Evolutionary conservation across 2,888 invertebrate species (phyloP), one percentile per base, ranked within the genome.

Genomic region (Bombylius major): DNA sequence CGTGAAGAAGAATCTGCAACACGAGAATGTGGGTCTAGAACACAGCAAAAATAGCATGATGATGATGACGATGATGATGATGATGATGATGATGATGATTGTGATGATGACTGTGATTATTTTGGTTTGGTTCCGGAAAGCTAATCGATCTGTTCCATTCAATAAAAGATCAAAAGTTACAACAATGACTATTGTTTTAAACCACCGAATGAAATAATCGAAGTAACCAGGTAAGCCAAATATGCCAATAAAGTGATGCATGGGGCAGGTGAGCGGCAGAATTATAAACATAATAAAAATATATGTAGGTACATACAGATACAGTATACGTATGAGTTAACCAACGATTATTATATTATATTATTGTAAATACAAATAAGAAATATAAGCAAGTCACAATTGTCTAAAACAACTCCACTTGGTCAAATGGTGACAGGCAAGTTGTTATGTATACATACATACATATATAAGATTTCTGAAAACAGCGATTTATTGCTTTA

Each of bases 401-500:
- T 23, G 23, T 23, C 34, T 36, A 47, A 31, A 55, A 55, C 55
- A 55, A 55, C 55, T 55, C 48, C 47, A 51, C 51, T 55, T 55
- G 51, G 51, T 47, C 45, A 47, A 42, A 47, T 55, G 55, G 47
- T 55, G 56, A 56, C 52, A 56, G 45, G 49, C 52, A 56, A 56
- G 49, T 56, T 33, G 56, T 51, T 42, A 11, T 42, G 12, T 4
- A 42, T 42, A 36, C 34, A 36, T 36, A 7, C 34, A 34, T 34
- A 34, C 34, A 34, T 34, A 34, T 34, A 6, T 6, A 5, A 36
- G 5, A 36, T 36, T 36, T 36, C 5, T 36, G 8, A 36, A 45
- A 45, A 47, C 47, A 31, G 5, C 50, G 56, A 56, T 53, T 56
- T 56, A 56, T 56, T 56, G 56, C 47, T 36, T 50, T 50, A 56